Conservation (phyloP, 1,140 invertebrate species). For the Drosophila micromelanica region DNA sequence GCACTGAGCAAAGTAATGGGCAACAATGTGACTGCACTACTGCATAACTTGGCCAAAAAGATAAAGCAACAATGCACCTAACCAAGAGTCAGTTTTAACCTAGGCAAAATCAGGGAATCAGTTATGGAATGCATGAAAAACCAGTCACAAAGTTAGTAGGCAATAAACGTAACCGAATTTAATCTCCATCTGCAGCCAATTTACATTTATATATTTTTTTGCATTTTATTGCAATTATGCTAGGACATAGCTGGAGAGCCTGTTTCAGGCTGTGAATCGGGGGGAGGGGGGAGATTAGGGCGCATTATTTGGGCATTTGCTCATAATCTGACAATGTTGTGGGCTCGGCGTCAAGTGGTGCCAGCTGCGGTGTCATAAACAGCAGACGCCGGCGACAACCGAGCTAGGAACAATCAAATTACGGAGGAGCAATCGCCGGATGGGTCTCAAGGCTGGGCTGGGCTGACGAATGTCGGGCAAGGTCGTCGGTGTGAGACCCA, state of each 20-base stretch:
- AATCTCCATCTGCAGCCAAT: background rate
- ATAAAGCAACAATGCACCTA: background rate
- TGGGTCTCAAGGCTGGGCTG: conserved; percentile 10
- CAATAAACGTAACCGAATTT: no score
- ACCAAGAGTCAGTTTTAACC: no score
- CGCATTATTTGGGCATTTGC: no score
- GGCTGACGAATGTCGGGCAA: conserved; percentile 3
- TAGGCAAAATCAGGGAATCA: no score
- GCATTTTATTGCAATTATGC: conserved; percentile 47
- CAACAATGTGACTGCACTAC: background rate
- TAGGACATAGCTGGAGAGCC: no score
- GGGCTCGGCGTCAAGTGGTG: background rate
- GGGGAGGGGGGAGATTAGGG: no score
- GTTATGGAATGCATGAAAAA: no score
- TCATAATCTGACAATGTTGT: no score
- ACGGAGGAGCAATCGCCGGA: conserved; percentile 10
- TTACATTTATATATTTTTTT: no score
- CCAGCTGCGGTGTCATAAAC: conserved; percentile 48
- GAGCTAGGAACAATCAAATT: conserved; percentile 53
- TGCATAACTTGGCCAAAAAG: background rate
- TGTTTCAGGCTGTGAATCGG: no score
- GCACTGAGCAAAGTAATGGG: background rate
- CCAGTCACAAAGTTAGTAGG: no score
- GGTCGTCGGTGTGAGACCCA: no score
- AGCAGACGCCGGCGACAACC: conserved; percentile 30